phyloP scores from a whole-genome alignment of 2,113 vertebrate species.

The Megalops atlanticus region DNA sequence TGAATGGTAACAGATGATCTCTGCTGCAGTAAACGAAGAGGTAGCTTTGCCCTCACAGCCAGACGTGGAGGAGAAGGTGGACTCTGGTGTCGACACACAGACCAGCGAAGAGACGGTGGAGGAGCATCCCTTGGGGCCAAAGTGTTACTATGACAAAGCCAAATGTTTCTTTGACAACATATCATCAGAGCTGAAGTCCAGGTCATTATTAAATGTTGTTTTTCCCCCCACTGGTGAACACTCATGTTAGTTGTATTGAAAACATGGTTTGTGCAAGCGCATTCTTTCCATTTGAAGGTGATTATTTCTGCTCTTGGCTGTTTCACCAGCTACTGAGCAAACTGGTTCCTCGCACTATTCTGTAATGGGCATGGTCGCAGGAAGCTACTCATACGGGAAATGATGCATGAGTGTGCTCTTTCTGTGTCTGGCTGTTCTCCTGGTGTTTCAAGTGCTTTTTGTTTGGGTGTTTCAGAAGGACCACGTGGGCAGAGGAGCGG shows the following conservation, averaged over 20 bases:
- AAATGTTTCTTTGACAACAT: conserved; percentile 98
- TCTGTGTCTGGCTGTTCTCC: background rate
- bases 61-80: conserved; percentile 72
- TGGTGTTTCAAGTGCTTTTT: conserved; percentile 30
- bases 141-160: conserved; percentile 91
- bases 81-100: conserved; percentile 71
- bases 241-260: too few relatives aligned
- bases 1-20: too few relatives aligned
- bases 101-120: conserved; percentile 64
- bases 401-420: background rate
- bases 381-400: background rate
- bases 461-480: conserved; percentile 86
- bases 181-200: conserved; percentile 87
- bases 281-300: too few relatives aligned
- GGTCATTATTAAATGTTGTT: conserved; percentile 72
- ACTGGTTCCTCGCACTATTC: too few relatives aligned
- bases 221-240: too few relatives aligned
- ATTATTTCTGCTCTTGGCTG: too few relatives aligned
- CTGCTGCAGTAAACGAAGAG: background rate
- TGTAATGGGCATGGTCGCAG: too few relatives aligned
- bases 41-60: conserved; percentile 55
- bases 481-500: conserved; percentile 93
- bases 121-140: conserved; percentile 79
- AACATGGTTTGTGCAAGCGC: too few relatives aligned
- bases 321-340: too few relatives aligned